Conservation (phyloP, 2,113 vertebrate genomes). For the Myiagra hebetior region DNA sequence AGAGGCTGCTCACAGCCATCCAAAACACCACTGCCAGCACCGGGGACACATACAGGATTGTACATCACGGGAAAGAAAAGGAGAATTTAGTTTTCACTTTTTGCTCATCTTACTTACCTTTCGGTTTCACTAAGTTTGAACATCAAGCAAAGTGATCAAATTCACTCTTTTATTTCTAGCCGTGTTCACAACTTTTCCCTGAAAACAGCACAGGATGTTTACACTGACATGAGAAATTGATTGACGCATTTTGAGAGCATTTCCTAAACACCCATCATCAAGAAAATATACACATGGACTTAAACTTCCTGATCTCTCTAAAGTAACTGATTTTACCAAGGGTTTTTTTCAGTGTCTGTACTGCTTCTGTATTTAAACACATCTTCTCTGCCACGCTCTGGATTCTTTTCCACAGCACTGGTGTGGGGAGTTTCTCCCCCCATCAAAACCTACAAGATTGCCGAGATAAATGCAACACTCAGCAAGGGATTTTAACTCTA, state of each 20-base stretch:
- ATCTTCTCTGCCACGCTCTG: not conserved
- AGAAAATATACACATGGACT: conserved; percentile 24
- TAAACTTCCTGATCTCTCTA: not conserved
- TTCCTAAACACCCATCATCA: conserved; percentile 12
- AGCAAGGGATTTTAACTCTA: not conserved
- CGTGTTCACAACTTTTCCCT: conserved; percentile 27
- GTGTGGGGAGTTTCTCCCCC: rapidly evolving
- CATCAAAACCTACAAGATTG: not conserved
- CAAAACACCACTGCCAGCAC: not conserved
- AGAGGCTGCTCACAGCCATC: not conserved
- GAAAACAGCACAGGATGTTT: not conserved
- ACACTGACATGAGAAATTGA: not conserved
- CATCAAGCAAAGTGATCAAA: not conserved
- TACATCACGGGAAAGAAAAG: rapidly evolving
- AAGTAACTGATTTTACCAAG: not conserved
- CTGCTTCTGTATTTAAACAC: not conserved
- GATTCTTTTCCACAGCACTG: not conserved
- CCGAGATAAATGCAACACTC: not conserved
- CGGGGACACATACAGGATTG: rapidly evolving
- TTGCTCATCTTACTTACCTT: not conserved
- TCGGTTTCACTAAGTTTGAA: not conserved
- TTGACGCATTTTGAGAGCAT: conserved; percentile 5
- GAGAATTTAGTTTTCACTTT: not conserved
- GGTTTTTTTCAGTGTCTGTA: not conserved
- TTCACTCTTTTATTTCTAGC: not conserved